A percentile compares a stretch with the other conserved stretches of the same genome.
phyloP scores from a whole-genome alignment of 2,888 invertebrate genomes.

The Drosophila imparisetae region DNA sequence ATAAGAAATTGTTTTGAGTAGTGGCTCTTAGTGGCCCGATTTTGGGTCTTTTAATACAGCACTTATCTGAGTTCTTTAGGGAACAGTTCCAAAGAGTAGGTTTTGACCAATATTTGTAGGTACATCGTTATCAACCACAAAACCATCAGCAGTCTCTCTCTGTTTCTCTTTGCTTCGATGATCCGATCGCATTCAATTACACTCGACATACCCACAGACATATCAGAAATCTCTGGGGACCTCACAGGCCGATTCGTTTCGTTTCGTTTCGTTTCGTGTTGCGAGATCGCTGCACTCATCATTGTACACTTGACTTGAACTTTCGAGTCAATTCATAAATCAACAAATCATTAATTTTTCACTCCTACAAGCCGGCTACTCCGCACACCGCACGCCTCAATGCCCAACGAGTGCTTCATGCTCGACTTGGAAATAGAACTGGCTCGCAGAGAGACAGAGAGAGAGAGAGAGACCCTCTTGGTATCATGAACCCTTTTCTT shows the following conservation, averaged over 20 bases:
- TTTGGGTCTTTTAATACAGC: not conserved
- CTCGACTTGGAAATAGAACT: slow-evolving; percentile 41
- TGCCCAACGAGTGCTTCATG: slow-evolving; percentile 24
- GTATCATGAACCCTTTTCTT: slow-evolving; percentile 19
- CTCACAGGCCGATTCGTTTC: slow-evolving; percentile 45
- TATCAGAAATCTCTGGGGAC: slow-evolving; percentile 53
- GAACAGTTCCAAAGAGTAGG: not conserved
- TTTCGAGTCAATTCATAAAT: slow-evolving; percentile 82
- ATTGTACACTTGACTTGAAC: slow-evolving; percentile 82
- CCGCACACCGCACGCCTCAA: slow-evolving; percentile 42
- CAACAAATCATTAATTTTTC: slow-evolving; percentile 83
- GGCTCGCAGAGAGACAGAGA: slow-evolving; percentile 1
- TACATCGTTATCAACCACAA: slow-evolving; percentile 6
- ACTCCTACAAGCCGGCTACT: slow-evolving; percentile 54
- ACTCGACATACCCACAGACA: slow-evolving; percentile 13
- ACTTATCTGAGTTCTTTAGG: not conserved
- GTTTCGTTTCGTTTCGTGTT: slow-evolving; percentile 2
- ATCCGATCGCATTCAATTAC: slow-evolving; percentile 38
- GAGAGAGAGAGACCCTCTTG: not conserved
- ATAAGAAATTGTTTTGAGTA: not conserved
- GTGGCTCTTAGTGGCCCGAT: rapidly evolving
- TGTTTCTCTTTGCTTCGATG: slow-evolving; percentile 3
- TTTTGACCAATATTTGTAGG: slow-evolving; percentile 1
- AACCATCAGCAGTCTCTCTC: slow-evolving; percentile 16
- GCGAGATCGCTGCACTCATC: slow-evolving; percentile 44